Conservation (phyloP, 2,113 vertebrate genomes). For the Vimba vimba region DNA sequence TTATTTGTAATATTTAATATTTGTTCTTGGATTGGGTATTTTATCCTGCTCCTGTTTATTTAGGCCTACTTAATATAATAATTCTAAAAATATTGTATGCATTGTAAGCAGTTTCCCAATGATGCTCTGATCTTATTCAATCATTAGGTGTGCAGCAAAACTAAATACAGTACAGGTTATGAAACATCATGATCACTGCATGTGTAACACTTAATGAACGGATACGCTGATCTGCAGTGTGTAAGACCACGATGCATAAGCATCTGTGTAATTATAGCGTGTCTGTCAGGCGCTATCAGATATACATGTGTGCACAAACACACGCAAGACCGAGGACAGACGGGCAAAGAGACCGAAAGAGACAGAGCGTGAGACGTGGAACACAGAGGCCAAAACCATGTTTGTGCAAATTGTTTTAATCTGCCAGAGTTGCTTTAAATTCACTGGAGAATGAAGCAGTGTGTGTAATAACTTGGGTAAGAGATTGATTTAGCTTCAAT, state of each 20-base stretch:
- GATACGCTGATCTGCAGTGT: neutral
- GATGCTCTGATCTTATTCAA: neutral
- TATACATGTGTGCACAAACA: constrained; percentile 3
- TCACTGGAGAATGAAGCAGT: constrained; percentile 34
- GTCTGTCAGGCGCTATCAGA: neutral
- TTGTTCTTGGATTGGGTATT: neutral
- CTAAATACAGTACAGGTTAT: neutral
- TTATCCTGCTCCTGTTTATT: neutral
- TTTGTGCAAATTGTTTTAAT: constrained; percentile 17
- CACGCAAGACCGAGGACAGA: neutral
- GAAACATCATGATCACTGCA: neutral
- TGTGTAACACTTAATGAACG: neutral
- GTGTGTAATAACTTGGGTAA: neutral
- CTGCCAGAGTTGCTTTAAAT: neutral
- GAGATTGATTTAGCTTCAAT: constrained; percentile 7
- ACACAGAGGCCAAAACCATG: neutral
- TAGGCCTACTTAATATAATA: neutral
- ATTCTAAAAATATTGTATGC: neutral
- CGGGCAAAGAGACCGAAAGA: neutral
- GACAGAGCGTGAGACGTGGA: neutral
- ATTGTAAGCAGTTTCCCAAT: neutral
- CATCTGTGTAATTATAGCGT: constrained; percentile 2
- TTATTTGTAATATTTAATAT: no score
- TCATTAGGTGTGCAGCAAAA: neutral
- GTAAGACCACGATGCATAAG: constrained; percentile 10